These are phyloP conservation scores for Piezodorus guildinii DNA, from an alignment of 1,140 invertebrate species.

Conservation along the genomic window DNA sequence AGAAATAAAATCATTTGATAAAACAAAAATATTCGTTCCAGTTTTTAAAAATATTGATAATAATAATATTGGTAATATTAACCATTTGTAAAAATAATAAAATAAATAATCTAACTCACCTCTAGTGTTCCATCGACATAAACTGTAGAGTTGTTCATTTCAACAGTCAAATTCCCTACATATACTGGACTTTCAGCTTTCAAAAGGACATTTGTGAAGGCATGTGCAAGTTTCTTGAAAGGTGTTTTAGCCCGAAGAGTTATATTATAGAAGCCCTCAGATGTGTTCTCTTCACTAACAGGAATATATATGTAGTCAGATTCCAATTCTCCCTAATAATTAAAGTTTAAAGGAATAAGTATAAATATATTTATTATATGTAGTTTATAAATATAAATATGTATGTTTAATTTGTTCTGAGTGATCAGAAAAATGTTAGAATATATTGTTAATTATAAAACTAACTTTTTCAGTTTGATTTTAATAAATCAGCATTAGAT, in stretches of 20 bases:
- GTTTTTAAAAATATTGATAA: too few species aligned
- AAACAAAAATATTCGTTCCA: too few species aligned
- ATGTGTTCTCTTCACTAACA: conserved; percentile 30
- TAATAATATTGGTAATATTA: too few species aligned
- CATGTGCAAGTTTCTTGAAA: conserved; percentile 36
- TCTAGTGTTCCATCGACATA: conserved; percentile 38
- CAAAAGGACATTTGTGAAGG: conserved; percentile 37
- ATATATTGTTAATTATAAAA: too few species aligned
- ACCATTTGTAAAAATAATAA: too few species aligned
- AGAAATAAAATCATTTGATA: too few species aligned
- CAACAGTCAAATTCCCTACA: conserved; percentile 36
- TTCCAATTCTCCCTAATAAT: conserved; percentile 34
- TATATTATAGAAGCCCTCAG: conserved; percentile 35
- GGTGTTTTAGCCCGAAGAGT: conserved; percentile 42
- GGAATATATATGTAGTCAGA: conserved; percentile 39
- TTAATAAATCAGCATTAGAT: background rate
- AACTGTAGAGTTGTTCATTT: conserved; percentile 36
- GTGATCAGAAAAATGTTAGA: too few species aligned
- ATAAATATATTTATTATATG: too few species aligned
- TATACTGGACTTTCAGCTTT: conserved; percentile 43
- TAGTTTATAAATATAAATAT: too few species aligned
- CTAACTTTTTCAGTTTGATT: too few species aligned
- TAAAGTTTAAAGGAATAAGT: too few species aligned
- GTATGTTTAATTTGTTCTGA: too few species aligned
- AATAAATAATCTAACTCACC: conserved; percentile 30